These are phyloP conservation scores for Cancer borealis DNA, from an alignment of 2,888 invertebrate genomes.

Conservation along the genomic window DNA sequence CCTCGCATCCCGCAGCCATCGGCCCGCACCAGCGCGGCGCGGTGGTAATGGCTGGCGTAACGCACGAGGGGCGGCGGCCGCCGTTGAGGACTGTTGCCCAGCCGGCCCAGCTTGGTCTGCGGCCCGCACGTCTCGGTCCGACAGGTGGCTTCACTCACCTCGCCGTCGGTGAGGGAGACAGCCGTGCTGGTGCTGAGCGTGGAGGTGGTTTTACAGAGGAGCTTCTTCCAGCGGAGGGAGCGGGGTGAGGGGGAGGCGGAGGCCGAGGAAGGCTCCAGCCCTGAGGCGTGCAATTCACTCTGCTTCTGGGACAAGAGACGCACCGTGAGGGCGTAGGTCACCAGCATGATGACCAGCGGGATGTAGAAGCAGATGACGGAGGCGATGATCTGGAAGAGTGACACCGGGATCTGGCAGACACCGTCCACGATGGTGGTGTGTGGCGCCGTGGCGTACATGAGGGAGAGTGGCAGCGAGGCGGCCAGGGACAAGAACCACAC, in stretches of 20 bases:
- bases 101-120: slow-evolving; percentile 86
- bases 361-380: slow-evolving; percentile 98
- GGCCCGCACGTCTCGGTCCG: slow-evolving; percentile 76
- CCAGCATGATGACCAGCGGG: slow-evolving; percentile 94
- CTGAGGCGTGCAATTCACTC: slow-evolving; percentile 84
- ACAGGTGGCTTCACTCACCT: slow-evolving; percentile 81
- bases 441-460: slow-evolving; percentile 93
- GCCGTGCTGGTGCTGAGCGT: slow-evolving; percentile 72
- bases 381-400: slow-evolving; percentile 93
- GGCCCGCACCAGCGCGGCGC: slow-evolving; percentile 55
- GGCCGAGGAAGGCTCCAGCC: slow-evolving; percentile 56
- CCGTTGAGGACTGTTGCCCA: slow-evolving; percentile 86
- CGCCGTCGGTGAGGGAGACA: slow-evolving; percentile 62
- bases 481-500: slow-evolving; percentile 96
- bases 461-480: slow-evolving; percentile 91
- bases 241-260: slow-evolving; percentile 66
- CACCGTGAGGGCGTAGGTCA: slow-evolving; percentile 96
- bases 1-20: slow-evolving; percentile 49
- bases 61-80: slow-evolving; percentile 81
- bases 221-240: slow-evolving; percentile 68
- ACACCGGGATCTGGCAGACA: slow-evolving; percentile 92
- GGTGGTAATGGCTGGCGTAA: slow-evolving; percentile 61
- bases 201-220: slow-evolving; percentile 73
- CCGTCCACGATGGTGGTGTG: slow-evolving; percentile 91
- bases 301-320: slow-evolving; percentile 90